Evolutionary conservation across 2,113 vertebrate genomes (phyloP).

Genomic region (Nannospalax galili): DNA sequence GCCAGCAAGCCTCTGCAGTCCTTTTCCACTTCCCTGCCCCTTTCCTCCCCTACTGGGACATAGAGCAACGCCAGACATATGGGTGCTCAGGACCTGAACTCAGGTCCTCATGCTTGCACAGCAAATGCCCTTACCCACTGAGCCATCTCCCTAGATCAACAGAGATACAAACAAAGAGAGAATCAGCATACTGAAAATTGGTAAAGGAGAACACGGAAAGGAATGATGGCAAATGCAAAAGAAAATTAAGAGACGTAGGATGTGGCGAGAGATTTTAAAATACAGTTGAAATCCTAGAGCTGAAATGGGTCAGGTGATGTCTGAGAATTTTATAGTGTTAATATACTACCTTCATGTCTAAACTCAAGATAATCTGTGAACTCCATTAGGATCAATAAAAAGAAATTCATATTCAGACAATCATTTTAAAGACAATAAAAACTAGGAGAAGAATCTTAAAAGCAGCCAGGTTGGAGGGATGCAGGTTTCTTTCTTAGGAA

Average conservation of each 20-base stretch:
- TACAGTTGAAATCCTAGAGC: background rate
- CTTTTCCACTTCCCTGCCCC: background rate
- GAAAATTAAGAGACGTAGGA: background rate
- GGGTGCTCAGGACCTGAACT: background rate
- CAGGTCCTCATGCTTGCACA: background rate
- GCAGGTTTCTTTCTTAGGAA: background rate
- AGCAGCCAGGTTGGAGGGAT: background rate
- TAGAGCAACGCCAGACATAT: background rate
- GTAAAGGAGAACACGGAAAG: background rate
- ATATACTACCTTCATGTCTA: background rate
- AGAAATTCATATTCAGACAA: background rate
- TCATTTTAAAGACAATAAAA: background rate
- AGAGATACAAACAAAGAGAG: constrained; percentile 6
- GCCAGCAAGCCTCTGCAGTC: background rate
- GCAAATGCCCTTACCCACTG: background rate
- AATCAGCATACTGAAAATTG: constrained; percentile 11
- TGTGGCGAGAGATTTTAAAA: background rate
- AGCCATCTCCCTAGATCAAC: background rate
- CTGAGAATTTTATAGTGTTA: background rate
- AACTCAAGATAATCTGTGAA: background rate
- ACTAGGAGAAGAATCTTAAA: background rate
- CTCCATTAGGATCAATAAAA: constrained; percentile 18
- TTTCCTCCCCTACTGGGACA: too few relatives aligned
- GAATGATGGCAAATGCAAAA: background rate
- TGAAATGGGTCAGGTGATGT: background rate